Percentiles rank a stretch among this genome's conserved stretches.
Evolutionary conservation across 2,888 invertebrate genomes (phyloP).

Genomic region (Torymus texanus): DNA sequence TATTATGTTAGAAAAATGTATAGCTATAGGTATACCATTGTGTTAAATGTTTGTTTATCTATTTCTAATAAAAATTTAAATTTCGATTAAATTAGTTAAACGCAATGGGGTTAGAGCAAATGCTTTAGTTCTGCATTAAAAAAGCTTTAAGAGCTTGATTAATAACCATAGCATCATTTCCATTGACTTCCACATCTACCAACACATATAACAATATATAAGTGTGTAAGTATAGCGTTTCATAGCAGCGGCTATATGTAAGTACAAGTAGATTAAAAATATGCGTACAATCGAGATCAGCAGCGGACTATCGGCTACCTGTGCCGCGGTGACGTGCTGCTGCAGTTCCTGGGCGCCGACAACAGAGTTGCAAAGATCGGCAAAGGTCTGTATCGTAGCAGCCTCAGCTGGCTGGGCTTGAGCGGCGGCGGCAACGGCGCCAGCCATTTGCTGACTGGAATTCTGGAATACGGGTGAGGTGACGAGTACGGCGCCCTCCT

Average conservation of each 20-base stretch:
- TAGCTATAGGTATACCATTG: no score
- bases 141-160: no score
- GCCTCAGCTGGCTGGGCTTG: conserved; percentile 15
- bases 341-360: conserved; percentile 68
- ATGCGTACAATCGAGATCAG: conserved; percentile 52
- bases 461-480: conserved; percentile 76
- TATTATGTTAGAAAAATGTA: not conserved
- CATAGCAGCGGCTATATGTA: not conserved
- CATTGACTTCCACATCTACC: no score
- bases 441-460: conserved; percentile 60
- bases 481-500: conserved; percentile 76
- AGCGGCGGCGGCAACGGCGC: conserved; percentile 38
- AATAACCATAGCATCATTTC: no score
- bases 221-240: no score
- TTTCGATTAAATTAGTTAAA: no score
- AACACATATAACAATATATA: no score
- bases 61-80: no score
- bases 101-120: no score
- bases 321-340: conserved; percentile 67
- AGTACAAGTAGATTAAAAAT: conserved; percentile 9
- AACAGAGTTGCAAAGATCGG: conserved; percentile 80
- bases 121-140: no score
- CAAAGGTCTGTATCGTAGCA: conserved; percentile 72
- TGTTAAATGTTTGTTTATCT: no score
- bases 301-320: conserved; percentile 62